Conservation (phyloP, 2,113 vertebrate species). For the Hippocampus mohnikei region DNA sequence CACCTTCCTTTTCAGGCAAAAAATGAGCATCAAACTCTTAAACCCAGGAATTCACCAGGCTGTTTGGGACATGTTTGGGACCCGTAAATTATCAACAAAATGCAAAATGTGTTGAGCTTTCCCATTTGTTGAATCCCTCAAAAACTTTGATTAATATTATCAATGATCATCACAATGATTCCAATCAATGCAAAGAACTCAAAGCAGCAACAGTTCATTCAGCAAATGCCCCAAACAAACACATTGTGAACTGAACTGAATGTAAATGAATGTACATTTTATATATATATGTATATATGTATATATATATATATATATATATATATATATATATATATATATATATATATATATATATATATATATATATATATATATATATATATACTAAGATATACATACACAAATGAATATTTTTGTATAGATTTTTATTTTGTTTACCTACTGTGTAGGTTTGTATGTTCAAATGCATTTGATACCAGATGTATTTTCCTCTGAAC, state of each 20-base stretch:
- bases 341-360: not conserved
- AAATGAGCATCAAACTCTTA: not conserved
- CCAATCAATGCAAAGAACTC: too few relatives aligned
- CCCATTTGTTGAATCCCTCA: too few relatives aligned
- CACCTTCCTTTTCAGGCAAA: not conserved
- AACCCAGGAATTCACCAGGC: too few relatives aligned
- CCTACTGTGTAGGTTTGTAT: conserved; percentile 98
- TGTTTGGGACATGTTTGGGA: too few relatives aligned
- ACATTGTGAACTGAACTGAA: not conserved
- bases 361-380: not conserved
- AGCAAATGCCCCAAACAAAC: not conserved
- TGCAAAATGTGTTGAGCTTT: too few relatives aligned
- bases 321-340: not conserved
- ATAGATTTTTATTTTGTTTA: conserved; percentile 70
- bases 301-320: not conserved
- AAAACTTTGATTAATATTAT: too few relatives aligned
- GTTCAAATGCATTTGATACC: conserved; percentile 87
- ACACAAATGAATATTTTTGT: conserved; percentile 74
- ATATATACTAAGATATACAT: not conserved
- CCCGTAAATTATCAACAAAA: too few relatives aligned
- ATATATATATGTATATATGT: not conserved
- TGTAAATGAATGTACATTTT: not conserved
- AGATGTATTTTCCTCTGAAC: conserved; percentile 82
- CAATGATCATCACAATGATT: not conserved
- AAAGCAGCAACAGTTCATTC: not conserved